phyloP scores from a whole-genome alignment of 2,888 invertebrate species.

The Muscina levida region DNA sequence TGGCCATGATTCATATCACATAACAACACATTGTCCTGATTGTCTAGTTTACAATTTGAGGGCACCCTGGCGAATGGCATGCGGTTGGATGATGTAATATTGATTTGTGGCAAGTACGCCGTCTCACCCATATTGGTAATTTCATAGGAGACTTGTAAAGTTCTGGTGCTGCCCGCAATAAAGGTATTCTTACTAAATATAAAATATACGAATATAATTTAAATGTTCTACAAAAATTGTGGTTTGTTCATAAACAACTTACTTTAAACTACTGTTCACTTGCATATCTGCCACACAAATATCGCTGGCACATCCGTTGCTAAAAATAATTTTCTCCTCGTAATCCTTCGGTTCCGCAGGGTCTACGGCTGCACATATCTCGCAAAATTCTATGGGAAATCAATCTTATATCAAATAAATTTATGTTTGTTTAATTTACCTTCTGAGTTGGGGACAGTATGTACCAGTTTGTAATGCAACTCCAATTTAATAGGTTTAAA shows the following conservation, averaged over 20 bases:
- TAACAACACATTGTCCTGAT: conserved; percentile 71
- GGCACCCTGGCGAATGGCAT: conserved; percentile 77
- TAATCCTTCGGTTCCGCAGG: conserved; percentile 75
- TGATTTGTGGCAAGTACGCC: conserved; percentile 80
- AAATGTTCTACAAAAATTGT: neutral
- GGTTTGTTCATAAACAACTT: conserved; percentile 35
- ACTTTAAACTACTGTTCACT: conserved; percentile 73
- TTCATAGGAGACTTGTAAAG: conserved; percentile 75
- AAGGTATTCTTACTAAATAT: conserved; percentile 72
- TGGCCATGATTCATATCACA: conserved; percentile 77
- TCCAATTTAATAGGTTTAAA: conserved; percentile 79
- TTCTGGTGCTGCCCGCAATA: conserved; percentile 76
- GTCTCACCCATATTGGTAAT: conserved; percentile 80
- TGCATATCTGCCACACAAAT: conserved; percentile 78
- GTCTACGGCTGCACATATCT: conserved; percentile 78
- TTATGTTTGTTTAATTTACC: conserved; percentile 68
- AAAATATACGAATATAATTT: neutral
- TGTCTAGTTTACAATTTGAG: conserved; percentile 73
- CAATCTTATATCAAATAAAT: too few relatives aligned
- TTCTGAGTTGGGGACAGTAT: conserved; percentile 75
- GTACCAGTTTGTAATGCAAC: conserved; percentile 76
- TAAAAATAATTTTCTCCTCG: conserved; percentile 78
- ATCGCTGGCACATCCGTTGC: conserved; percentile 77
- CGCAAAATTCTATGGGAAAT: conserved; percentile 77
- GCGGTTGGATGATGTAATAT: conserved; percentile 79